Percentiles rank a stretch among this genome's conserved stretches.
Conservation (phyloP, 2,113 vertebrate species). For the Anarhynchus alexandrinus region DNA sequence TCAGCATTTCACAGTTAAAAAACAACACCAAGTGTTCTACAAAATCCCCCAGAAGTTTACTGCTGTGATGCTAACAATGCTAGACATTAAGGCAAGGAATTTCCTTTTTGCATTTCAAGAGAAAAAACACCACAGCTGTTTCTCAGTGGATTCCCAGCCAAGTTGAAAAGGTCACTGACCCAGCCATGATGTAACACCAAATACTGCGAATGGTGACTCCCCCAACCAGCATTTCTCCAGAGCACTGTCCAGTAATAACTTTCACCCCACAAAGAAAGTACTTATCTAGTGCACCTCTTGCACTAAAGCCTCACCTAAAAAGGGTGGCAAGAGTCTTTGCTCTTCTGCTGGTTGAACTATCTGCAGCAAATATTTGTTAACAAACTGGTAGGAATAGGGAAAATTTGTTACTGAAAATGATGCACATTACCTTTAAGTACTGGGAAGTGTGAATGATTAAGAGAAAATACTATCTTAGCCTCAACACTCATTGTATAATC, state of each 20-base stretch:
- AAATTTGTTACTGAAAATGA: background rate
- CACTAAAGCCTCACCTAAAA: background rate
- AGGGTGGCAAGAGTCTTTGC: background rate
- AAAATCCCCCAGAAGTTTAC: conserved; percentile 42
- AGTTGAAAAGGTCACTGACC: conserved; percentile 29
- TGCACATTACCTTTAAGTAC: background rate
- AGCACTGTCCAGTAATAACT: background rate
- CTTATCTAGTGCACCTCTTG: background rate
- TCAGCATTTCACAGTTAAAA: conserved; percentile 53
- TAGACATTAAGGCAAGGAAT: conserved; percentile 47
- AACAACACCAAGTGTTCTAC: conserved; percentile 27
- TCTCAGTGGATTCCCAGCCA: conserved; percentile 14
- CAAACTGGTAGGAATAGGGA: background rate
- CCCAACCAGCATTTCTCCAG: background rate
- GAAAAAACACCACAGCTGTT: conserved; percentile 33
- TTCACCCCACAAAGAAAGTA: background rate
- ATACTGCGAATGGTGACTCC: background rate
- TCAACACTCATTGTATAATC: background rate
- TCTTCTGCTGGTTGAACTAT: background rate
- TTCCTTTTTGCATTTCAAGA: conserved; percentile 49
- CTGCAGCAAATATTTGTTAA: background rate
- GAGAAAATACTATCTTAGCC: background rate
- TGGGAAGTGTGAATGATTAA: background rate
- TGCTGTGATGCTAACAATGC: conserved; percentile 38
- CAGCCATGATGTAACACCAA: background rate